phyloP scores from a whole-genome alignment of 2,888 invertebrate genomes.

The Drosophila paucipuncta region DNA sequence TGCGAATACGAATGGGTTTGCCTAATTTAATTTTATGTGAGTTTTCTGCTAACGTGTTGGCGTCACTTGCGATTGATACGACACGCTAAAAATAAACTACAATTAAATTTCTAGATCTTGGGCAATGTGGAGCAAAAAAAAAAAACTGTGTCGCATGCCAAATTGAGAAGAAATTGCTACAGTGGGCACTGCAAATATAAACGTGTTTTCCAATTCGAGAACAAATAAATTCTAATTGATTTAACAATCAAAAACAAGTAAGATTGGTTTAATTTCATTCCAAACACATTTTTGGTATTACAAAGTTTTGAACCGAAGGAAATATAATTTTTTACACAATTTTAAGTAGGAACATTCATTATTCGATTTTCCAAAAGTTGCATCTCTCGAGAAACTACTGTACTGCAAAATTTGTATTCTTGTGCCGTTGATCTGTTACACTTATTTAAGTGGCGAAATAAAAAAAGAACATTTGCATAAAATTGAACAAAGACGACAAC shows the following conservation, averaged over 20 bases:
- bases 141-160: constrained; percentile 50
- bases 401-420: constrained; percentile 14
- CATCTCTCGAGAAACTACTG: constrained; percentile 5
- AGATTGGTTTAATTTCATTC: not conserved
- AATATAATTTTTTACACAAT: not conserved
- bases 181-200: not conserved
- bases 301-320: too few species aligned
- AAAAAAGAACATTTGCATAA: constrained; percentile 48
- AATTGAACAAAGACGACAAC: constrained; percentile 47
- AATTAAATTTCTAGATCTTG: constrained; percentile 45
- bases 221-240: not conserved
- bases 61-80: constrained; percentile 37
- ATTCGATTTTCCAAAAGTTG: not conserved
- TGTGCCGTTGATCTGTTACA: constrained; percentile 24
- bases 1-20: constrained; percentile 7
- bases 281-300: not conserved
- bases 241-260: not conserved
- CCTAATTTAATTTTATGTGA: constrained; percentile 57
- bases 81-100: constrained; percentile 41
- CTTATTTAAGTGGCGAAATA: constrained; percentile 23
- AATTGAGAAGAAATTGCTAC: constrained; percentile 7
- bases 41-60: constrained; percentile 75
- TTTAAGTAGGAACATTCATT: not conserved
- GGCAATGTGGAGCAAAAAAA: constrained; percentile 22
- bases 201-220: not conserved